These are phyloP conservation scores for Diadophis punctatus DNA, from an alignment of 2,113 vertebrate species.

Conservation along the genomic window DNA sequence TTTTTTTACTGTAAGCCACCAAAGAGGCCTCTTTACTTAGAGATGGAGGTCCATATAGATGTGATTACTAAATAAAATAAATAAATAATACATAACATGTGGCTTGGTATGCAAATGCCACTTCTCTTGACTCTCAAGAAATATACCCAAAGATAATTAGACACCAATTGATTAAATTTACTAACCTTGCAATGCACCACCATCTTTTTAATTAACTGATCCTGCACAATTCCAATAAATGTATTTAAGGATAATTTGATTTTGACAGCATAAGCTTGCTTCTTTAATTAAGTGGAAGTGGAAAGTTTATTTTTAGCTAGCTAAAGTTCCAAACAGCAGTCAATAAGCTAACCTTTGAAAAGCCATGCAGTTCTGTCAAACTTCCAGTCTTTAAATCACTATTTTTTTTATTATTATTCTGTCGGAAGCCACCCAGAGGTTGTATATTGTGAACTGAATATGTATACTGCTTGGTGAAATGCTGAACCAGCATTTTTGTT, in stretches of 20 bases:
- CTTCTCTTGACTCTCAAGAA: constrained; percentile 7
- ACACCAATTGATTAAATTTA: constrained; percentile 26
- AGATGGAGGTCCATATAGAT: background rate
- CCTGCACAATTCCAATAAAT: constrained; percentile 13
- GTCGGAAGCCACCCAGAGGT: background rate
- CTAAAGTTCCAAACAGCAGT: background rate
- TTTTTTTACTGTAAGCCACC: background rate
- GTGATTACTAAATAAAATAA: background rate
- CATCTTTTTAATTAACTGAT: constrained; percentile 13
- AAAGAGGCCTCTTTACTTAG: background rate
- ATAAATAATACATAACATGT: background rate
- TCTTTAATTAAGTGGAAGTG: constrained; percentile 14
- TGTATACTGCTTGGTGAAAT: background rate
- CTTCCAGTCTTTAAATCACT: background rate
- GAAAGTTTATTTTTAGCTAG: background rate
- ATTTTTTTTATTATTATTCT: background rate
- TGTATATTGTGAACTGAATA: background rate
- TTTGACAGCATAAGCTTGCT: background rate
- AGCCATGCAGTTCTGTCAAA: background rate
- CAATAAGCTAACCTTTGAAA: background rate
- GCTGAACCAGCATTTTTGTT: background rate
- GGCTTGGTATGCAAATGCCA: background rate
- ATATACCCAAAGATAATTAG: constrained; percentile 19
- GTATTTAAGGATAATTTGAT: constrained; percentile 26
- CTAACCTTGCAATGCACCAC: constrained; percentile 16